phyloP scores from a whole-genome alignment of 2,888 invertebrate species.

The Ecdyonurus torrentis region DNA sequence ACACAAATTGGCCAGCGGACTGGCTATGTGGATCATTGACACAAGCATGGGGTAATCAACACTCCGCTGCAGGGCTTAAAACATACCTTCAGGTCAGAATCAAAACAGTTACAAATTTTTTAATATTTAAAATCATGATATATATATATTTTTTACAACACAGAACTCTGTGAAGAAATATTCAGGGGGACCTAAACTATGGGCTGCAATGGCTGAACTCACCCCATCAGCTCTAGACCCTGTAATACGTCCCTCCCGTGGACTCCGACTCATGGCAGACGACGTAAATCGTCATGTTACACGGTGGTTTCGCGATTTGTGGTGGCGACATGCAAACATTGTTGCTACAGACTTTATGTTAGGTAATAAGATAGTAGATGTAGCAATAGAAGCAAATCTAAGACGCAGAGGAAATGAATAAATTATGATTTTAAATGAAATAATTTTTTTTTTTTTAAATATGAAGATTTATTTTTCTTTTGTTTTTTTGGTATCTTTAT shows the following conservation, averaged over 20 bases:
- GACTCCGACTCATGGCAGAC: conserved; percentile 29
- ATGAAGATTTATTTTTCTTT: too few relatives aligned
- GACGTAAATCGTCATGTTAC: conserved; percentile 28
- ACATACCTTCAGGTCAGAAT: neutral
- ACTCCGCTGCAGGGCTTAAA: conserved; percentile 18
- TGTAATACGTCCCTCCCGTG: conserved; percentile 26
- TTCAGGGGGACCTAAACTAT: conserved; percentile 14
- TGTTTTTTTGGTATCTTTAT: too few relatives aligned
- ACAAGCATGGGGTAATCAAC: conserved; percentile 44
- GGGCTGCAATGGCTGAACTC: conserved; percentile 34
- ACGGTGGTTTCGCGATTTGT: conserved; percentile 25
- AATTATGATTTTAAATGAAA: too few relatives aligned
- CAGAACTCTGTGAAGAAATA: neutral
- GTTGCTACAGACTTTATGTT: conserved; percentile 33
- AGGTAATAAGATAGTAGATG: conserved; percentile 31
- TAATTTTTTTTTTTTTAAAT: too few relatives aligned
- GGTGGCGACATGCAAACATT: conserved; percentile 29
- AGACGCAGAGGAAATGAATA: neutral
- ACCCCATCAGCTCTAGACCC: conserved; percentile 31
- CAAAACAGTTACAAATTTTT: too few relatives aligned
- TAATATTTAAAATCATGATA: too few relatives aligned
- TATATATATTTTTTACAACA: too few relatives aligned
- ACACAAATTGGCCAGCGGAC: conserved; percentile 17
- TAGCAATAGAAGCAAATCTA: conserved; percentile 29
- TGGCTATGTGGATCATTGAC: conserved; percentile 45